Conservation (phyloP, 2,888 invertebrate species). For the Pemphredon lugubris region DNA sequence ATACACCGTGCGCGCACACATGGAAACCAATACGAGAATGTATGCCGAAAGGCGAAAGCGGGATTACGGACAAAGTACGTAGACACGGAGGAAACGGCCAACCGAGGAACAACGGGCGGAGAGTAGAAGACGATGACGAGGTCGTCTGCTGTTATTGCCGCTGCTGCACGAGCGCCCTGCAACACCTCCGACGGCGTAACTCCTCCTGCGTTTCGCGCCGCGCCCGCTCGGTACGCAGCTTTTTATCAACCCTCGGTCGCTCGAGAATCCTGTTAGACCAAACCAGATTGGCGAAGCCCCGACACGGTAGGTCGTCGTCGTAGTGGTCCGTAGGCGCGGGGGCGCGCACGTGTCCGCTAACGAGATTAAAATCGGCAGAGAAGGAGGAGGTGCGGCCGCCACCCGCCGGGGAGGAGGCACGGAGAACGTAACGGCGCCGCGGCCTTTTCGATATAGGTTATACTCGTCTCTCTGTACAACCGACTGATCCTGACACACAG, state of each 20-base stretch:
- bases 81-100: slow-evolving; percentile 28
- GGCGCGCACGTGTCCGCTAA: slow-evolving; percentile 86
- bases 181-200: slow-evolving; percentile 64
- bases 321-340: slow-evolving; percentile 67
- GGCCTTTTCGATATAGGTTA: slow-evolving; percentile 58
- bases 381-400: slow-evolving; percentile 83
- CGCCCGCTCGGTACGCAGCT: slow-evolving; percentile 74
- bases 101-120: slow-evolving; percentile 31
- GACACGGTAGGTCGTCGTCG: slow-evolving; percentile 58
- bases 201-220: slow-evolving; percentile 72
- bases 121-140: slow-evolving; percentile 48
- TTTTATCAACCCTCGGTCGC: slow-evolving; percentile 83
- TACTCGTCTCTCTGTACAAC: slow-evolving; percentile 49
- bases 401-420: slow-evolving; percentile 83
- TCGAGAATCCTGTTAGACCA: slow-evolving; percentile 88
- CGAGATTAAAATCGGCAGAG: slow-evolving; percentile 86
- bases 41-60: slow-evolving; percentile 40
- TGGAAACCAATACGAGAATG: slow-evolving; percentile 35
- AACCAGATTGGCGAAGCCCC: slow-evolving; percentile 88
- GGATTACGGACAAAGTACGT: too few relatives aligned
- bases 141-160: slow-evolving; percentile 54
- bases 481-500: slow-evolving; percentile 42
- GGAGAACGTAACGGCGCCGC: slow-evolving; percentile 83
- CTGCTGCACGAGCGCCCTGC: slow-evolving; percentile 63
- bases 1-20: slow-evolving; percentile 23